phyloP scores from a whole-genome alignment of 2,113 vertebrate species.

The Pyrgilauda ruficollis region DNA sequence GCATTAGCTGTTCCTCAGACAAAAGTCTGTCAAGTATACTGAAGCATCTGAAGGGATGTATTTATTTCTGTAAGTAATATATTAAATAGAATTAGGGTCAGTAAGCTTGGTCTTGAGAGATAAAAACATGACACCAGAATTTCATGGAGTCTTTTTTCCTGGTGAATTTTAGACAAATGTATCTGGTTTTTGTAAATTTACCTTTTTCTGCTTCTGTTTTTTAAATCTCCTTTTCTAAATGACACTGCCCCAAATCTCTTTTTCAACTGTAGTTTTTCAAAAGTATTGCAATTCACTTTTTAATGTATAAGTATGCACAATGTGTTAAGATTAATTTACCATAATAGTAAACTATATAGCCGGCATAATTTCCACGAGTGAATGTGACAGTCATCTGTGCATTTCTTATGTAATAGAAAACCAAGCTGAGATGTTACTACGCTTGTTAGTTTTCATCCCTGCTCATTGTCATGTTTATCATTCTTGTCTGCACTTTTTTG shows the following conservation, averaged over 20 bases:
- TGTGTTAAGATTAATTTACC: background rate
- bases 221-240: background rate
- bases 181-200: background rate
- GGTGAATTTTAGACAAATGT: background rate
- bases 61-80: background rate
- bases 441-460: background rate
- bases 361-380: background rate
- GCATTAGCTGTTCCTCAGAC: conserved; percentile 4
- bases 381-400: background rate
- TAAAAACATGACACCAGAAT: background rate
- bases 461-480: background rate
- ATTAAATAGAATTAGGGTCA: background rate
- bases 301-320: background rate
- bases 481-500: background rate
- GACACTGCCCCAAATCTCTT: background rate
- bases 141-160: background rate
- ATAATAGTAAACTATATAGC: background rate
- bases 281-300: background rate
- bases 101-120: background rate
- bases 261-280: background rate
- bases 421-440: background rate
- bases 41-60: background rate
- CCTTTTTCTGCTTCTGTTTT: background rate
- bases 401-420: background rate
- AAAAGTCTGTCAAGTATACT: background rate